Evolutionary conservation across 2,797 vertebrate genomes (phyloP).

Genomic region (Platyrinchus mystaceus): DNA sequence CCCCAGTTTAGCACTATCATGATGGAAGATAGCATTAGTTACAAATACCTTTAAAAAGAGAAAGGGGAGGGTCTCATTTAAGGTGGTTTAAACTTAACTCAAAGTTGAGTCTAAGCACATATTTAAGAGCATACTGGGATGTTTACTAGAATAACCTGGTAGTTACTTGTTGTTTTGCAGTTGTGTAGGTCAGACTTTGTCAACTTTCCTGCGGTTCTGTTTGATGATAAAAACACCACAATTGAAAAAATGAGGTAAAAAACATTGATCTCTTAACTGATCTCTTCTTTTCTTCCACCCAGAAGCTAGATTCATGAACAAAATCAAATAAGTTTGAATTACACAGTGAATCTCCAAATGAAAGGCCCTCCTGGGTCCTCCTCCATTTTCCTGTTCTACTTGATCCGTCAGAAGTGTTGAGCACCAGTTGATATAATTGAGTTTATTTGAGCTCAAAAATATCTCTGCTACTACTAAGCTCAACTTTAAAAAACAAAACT

Average conservation of each 20-base stretch:
- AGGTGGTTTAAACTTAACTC: not conserved
- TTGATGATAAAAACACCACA: not conserved
- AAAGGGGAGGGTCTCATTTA: not conserved
- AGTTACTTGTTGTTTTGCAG: not conserved
- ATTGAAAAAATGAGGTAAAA: not conserved
- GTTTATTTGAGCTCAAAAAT: not conserved
- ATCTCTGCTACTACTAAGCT: not conserved
- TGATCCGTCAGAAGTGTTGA: not conserved
- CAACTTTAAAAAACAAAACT: not conserved
- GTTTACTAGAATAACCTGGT: not conserved
- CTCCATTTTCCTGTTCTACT: not conserved
- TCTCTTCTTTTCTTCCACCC: not conserved
- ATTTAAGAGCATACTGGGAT: not conserved
- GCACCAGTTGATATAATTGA: slow-evolving; percentile 9
- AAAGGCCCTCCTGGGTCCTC: not conserved
- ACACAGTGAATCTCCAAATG: not conserved
- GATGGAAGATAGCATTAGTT: not conserved
- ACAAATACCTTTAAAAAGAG: not conserved
- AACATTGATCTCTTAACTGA: not conserved
- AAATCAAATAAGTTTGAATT: not conserved
- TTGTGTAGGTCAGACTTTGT: not conserved
- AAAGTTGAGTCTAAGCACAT: not conserved
- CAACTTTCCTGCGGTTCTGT: not conserved
- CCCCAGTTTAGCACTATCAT: not conserved
- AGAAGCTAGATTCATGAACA: not conserved